phyloP scores from a whole-genome alignment of 1,140 invertebrate species.

The Drosophila biarmipes region DNA sequence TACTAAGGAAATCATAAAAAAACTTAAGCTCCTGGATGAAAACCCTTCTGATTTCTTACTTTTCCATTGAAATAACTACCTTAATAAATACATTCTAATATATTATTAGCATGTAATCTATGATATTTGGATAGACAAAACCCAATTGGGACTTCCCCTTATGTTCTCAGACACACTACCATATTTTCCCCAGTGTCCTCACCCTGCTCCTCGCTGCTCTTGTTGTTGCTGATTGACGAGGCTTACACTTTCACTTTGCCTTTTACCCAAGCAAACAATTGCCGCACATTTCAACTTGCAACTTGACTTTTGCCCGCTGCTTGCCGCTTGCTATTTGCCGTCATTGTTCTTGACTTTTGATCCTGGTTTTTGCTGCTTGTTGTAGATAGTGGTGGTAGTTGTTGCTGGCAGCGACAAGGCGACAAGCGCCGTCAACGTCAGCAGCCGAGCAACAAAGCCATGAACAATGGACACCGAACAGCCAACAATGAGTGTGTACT shows the following conservation, averaged over 20 bases:
- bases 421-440: conserved; percentile 78
- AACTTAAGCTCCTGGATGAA: too few relatives aligned
- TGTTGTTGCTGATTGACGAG: conserved; percentile 41
- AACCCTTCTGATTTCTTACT: too few relatives aligned
- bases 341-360: conserved; percentile 82
- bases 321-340: conserved; percentile 52
- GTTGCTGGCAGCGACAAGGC: conserved; percentile 73
- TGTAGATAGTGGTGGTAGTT: conserved; percentile 15
- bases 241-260: conserved; percentile 44
- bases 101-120: too few relatives aligned
- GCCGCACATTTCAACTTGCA: conserved; percentile 78
- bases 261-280: conserved; percentile 60
- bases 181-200: not conserved
- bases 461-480: conserved; percentile 51
- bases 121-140: too few relatives aligned
- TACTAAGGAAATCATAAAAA: too few relatives aligned
- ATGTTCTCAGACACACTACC: not conserved
- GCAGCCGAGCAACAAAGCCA: conserved; percentile 76
- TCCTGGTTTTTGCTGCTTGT: conserved; percentile 31
- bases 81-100: too few relatives aligned
- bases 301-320: conserved; percentile 74
- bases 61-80: too few relatives aligned
- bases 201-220: not conserved
- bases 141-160: too few relatives aligned
- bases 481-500: conserved; percentile 38